phyloP scores from a whole-genome alignment of 2,888 invertebrate genomes.

The Trissolcus brochymenae region DNA sequence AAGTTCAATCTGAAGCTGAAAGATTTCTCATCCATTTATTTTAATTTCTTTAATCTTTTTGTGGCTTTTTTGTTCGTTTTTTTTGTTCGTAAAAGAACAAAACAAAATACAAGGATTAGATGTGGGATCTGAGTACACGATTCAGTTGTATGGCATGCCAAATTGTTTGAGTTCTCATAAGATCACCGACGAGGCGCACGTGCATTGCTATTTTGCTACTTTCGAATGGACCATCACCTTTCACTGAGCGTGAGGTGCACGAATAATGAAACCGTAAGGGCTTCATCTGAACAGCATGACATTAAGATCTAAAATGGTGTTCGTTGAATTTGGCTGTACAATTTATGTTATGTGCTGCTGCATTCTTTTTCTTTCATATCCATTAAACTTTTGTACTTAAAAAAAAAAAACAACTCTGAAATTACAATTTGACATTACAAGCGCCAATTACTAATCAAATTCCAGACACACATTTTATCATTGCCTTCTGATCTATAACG shows the following conservation, averaged over 20 bases:
- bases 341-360: not conserved
- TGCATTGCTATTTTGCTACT: conserved; percentile 45
- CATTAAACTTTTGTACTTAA: too few species aligned
- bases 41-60: conserved; percentile 3
- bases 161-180: conserved; percentile 42
- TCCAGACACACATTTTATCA: too few species aligned
- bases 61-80: conserved; percentile 3
- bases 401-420: not conserved
- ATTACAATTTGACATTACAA: too few species aligned
- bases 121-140: conserved; percentile 21
- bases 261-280: conserved; percentile 37
- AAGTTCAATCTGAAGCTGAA: too few species aligned
- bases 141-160: conserved; percentile 19
- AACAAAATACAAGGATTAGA: conserved; percentile 23
- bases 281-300: conserved; percentile 30
- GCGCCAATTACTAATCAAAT: too few species aligned
- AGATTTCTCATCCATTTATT: not conserved
- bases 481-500: too few species aligned
- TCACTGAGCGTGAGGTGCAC: conserved; percentile 36
- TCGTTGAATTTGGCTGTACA: conserved; percentile 12
- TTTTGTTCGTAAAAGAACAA: conserved; percentile 16
- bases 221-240: conserved; percentile 51
- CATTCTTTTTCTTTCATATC: not conserved
- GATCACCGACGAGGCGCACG: conserved; percentile 28
- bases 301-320: conserved; percentile 17